phyloP scores from a whole-genome alignment of 2,797 vertebrate species.

The Botia almorhae region DNA sequence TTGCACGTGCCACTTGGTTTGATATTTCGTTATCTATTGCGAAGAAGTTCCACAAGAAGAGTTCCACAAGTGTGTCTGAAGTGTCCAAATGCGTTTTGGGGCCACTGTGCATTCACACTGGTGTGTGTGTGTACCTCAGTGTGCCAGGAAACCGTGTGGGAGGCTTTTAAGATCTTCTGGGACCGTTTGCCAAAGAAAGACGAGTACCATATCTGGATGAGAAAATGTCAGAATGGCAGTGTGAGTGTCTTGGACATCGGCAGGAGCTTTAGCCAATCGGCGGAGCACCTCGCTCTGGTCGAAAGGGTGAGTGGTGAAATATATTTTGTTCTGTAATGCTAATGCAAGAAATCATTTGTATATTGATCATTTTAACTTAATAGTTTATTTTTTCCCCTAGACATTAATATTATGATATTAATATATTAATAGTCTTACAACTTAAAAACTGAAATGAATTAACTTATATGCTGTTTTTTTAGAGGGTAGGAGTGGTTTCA shows the following conservation, averaged over 20 bases:
- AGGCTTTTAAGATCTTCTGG: slow-evolving; percentile 96
- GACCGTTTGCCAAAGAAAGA: slow-evolving; percentile 86
- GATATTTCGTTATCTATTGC: background rate
- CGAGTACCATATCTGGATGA: slow-evolving; percentile 87
- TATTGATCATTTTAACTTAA: too few relatives aligned
- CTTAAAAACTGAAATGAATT: too few relatives aligned
- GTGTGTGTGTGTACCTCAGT: slow-evolving; percentile 76
- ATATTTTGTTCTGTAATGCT: background rate
- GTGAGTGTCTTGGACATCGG: slow-evolving; percentile 85
- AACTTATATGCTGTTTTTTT: slow-evolving; percentile 17
- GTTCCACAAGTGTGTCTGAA: background rate
- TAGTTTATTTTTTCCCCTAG: too few relatives aligned
- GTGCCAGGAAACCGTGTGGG: slow-evolving; percentile 97
- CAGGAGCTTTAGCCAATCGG: slow-evolving; percentile 87
- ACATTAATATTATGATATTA: too few relatives aligned
- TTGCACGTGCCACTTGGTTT: background rate
- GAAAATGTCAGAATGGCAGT: slow-evolving; percentile 81
- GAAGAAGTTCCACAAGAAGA: background rate
- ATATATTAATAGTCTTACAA: background rate
- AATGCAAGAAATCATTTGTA: too few relatives aligned
- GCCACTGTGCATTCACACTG: background rate
- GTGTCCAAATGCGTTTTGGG: background rate
- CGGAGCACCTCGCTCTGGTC: slow-evolving; percentile 85
- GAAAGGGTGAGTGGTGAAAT: slow-evolving; percentile 75
- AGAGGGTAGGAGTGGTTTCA: slow-evolving; percentile 45